Percentiles rank a stretch among this genome's conserved stretches.
Conservation (phyloP, 2,113 vertebrate genomes). For the Toxotes chatareus region DNA sequence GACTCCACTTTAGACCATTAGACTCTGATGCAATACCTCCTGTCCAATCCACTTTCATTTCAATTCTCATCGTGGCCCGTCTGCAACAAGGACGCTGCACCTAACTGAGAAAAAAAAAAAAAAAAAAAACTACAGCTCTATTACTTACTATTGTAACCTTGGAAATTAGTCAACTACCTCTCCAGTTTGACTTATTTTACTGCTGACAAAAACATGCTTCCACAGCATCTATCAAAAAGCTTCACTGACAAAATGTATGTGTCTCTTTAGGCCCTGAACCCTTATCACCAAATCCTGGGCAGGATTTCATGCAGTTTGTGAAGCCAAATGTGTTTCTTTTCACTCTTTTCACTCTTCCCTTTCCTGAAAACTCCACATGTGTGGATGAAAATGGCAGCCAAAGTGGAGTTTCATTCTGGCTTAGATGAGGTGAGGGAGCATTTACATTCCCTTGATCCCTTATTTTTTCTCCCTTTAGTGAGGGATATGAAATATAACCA, state of each 20-base stretch:
- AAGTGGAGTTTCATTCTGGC: slow-evolving; percentile 71
- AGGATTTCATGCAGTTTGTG: slow-evolving; percentile 66
- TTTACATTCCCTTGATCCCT: slow-evolving; percentile 76
- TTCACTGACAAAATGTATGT: slow-evolving; percentile 18
- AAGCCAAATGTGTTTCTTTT: slow-evolving; percentile 69
- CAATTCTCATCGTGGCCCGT: slow-evolving; percentile 60
- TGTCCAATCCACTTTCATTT: slow-evolving; percentile 72
- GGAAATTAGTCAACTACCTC: slow-evolving; percentile 40
- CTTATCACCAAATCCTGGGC: slow-evolving; percentile 62
- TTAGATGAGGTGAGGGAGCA: slow-evolving; percentile 73
- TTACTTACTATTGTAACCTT: slow-evolving; percentile 47
- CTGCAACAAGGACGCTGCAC: slow-evolving; percentile 68
- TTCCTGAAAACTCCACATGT: slow-evolving; percentile 62
- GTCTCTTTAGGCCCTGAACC: slow-evolving; percentile 32
- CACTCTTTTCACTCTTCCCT: slow-evolving; percentile 36
- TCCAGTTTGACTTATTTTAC: slow-evolving; percentile 48
- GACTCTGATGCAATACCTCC: slow-evolving; percentile 70
- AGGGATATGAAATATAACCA: slow-evolving; percentile 58
- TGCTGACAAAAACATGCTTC: slow-evolving; percentile 37
- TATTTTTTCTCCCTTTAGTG: slow-evolving; percentile 55
- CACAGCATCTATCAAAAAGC: slow-evolving; percentile 38
- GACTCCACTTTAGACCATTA: slow-evolving; percentile 51
- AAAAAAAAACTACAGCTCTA: background rate
- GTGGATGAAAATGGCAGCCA: slow-evolving; percentile 66
- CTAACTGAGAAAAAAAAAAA: slow-evolving; percentile 33